Conservation (phyloP, 2,888 invertebrate species). For the Tethea ocularis region DNA sequence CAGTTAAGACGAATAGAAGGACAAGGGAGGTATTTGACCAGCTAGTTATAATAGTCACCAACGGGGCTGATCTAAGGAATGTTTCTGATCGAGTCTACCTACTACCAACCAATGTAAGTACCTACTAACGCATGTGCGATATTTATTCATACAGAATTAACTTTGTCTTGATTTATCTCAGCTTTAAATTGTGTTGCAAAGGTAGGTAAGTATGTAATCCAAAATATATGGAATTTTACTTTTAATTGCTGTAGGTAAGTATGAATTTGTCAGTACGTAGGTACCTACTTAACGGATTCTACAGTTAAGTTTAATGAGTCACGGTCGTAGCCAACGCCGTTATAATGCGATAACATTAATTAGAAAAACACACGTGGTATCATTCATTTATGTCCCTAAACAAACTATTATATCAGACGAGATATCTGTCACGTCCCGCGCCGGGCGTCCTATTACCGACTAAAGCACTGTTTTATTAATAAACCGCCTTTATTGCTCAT, state of each 20-base stretch:
- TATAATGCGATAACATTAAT: slow-evolving; percentile 36
- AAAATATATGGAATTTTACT: neutral
- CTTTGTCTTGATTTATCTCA: too few relatives aligned
- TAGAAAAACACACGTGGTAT: slow-evolving; percentile 29
- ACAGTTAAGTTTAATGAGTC: slow-evolving; percentile 39
- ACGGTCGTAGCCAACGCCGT: slow-evolving; percentile 38
- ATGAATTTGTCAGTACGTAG: neutral
- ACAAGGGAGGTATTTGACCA: too few relatives aligned
- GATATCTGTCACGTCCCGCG: slow-evolving; percentile 56
- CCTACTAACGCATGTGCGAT: too few relatives aligned
- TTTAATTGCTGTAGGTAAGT: slow-evolving; percentile 3
- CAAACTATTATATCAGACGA: slow-evolving; percentile 44
- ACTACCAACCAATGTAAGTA: too few relatives aligned
- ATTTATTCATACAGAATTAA: too few relatives aligned
- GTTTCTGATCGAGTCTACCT: too few relatives aligned
- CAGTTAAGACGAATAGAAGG: too few relatives aligned
- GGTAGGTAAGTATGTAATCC: neutral
- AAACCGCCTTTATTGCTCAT: slow-evolving; percentile 44
- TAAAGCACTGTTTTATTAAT: slow-evolving; percentile 42
- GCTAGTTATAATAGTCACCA: too few relatives aligned
- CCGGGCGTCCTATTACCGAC: slow-evolving; percentile 30
- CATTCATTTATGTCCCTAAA: slow-evolving; percentile 35
- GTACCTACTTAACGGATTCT: slow-evolving; percentile 4
- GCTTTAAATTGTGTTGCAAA: neutral
- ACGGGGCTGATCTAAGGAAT: too few relatives aligned